Percentiles rank a stretch among this genome's conserved stretches.
Evolutionary conservation across 2,113 vertebrate species (phyloP).

Genomic region (Lasiurus borealis): DNA sequence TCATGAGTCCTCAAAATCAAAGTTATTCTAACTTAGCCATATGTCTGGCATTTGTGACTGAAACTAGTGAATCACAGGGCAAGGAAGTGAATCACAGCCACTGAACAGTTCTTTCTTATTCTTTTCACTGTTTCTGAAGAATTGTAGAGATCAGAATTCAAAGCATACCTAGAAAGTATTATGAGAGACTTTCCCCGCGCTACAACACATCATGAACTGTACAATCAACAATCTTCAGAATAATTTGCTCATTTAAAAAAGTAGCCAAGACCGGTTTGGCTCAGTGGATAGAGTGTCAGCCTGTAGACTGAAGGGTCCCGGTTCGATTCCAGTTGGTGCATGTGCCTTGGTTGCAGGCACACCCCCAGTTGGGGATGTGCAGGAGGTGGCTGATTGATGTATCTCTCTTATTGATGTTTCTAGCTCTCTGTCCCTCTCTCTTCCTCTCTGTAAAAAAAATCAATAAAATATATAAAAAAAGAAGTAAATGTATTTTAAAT

Average conservation of each 20-base stretch:
- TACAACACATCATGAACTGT: neutral
- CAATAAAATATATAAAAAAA: neutral
- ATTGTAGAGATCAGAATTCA: neutral
- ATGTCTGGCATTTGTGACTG: neutral
- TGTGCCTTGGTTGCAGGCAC: too few relatives aligned
- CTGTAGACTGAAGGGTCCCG: too few relatives aligned
- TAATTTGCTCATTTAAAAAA: neutral
- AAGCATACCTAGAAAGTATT: neutral
- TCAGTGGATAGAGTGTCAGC: too few relatives aligned
- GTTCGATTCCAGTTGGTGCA: too few relatives aligned
- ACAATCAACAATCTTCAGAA: neutral
- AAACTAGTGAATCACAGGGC: neutral
- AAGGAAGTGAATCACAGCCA: neutral
- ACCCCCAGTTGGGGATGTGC: too few relatives aligned
- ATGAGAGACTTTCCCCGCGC: neutral
- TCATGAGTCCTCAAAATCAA: slow-evolving; percentile 28
- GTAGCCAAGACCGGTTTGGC: too few relatives aligned
- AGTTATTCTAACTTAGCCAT: neutral
- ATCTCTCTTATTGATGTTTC: too few relatives aligned
- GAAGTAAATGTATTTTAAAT: neutral
- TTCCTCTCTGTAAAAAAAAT: too few relatives aligned
- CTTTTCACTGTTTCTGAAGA: slow-evolving; percentile 2
- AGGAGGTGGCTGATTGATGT: too few relatives aligned
- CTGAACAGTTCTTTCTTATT: neutral
- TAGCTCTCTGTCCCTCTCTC: too few relatives aligned